Percentiles rank a stretch among this genome's conserved stretches.
phyloP scores from a whole-genome alignment of 2,888 invertebrate genomes.

The Miltochrista miniata region DNA sequence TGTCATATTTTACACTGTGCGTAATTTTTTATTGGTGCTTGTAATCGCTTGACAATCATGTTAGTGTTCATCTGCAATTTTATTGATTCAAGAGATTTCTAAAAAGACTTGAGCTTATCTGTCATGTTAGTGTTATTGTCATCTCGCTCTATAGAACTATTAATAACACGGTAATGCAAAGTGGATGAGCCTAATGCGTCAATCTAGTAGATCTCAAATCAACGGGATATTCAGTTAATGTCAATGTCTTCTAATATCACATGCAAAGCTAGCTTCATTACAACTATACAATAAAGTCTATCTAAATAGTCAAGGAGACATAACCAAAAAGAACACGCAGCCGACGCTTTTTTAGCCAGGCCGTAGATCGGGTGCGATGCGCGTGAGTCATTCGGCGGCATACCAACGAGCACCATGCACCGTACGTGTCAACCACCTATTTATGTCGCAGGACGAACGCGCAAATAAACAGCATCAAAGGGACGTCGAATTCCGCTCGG shows the following conservation, averaged over 20 bases:
- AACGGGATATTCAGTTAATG: neutral
- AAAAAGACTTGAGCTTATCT: too few species aligned
- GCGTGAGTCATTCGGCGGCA: conserved; percentile 70
- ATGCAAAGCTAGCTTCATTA: neutral
- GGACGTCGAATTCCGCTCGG: conserved; percentile 71
- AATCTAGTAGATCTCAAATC: neutral
- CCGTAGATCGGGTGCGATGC: conserved; percentile 55
- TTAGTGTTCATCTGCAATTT: too few species aligned
- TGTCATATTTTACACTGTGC: too few species aligned
- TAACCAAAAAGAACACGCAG: conserved; percentile 58
- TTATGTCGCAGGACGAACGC: conserved; percentile 79
- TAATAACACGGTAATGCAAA: too few species aligned
- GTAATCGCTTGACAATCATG: too few species aligned
- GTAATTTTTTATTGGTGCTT: too few species aligned
- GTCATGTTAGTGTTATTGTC: too few species aligned
- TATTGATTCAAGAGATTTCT: too few species aligned
- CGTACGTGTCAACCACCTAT: conserved; percentile 80
- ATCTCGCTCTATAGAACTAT: too few species aligned
- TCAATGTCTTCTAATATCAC: neutral
- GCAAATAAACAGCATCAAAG: conserved; percentile 83
- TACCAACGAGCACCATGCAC: conserved; percentile 72
- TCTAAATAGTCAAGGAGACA: conserved; percentile 35
- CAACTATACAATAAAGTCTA: conserved; percentile 37
- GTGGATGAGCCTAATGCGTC: neutral
- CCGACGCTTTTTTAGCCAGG: conserved; percentile 60